Base-by-base conservation (phyloP, 2,797 vertebrate genomes). In the Argya squamiceps region DNA sequence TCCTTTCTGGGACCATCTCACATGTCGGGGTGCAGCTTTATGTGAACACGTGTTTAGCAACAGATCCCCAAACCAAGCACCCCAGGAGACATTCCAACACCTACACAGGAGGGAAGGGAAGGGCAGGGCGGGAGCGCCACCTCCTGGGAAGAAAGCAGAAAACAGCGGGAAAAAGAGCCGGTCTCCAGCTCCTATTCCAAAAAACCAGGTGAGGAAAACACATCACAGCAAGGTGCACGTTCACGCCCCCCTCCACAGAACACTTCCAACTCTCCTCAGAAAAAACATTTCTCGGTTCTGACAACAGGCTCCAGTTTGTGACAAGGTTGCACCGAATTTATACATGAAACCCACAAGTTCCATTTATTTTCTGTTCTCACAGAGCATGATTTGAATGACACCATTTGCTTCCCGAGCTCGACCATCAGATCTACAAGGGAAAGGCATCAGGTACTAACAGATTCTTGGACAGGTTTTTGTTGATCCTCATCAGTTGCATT, bases 261-360 rank as follows among this genome's bases (percentile, higher is more conserved):
- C 2, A 50, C 10, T 26, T 2, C 4, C 29, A 4, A 1, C 26
- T 68, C 30, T 36, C 47, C 43, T 50, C 20, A 37, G 9, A 10
- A 37, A 65, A 56, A 16, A 1, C 9, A 11, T 0, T 0, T 11
- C n/a, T 64, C 2, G 1, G 11, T 27, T 86, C 39, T 43, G 12
- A 62, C 49, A 67, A 41, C 10, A 34, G 12, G 19, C 32, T 77
- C 30, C 52, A 6, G 8, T 46, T 46, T 18, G 37, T 22, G 53
- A 80, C 37, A 46, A 9, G 0, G 7, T 11, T 15, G 73, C 55
- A 78, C 34, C 11, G 11, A 52, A 67, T 39, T 63, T 11, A 15
- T 4, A 85, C n/a, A 3, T 1, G 11, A 64, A 41, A 89, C 10
- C 36, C 37, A 39, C 8, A 16, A 16, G 27, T 20, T 11, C 6